A percentile compares a stretch with the other conserved stretches of the same genome.
Evolutionary conservation across 2,888 invertebrate genomes (phyloP).

Genomic region (Drosophila parthenogenetica): DNA sequence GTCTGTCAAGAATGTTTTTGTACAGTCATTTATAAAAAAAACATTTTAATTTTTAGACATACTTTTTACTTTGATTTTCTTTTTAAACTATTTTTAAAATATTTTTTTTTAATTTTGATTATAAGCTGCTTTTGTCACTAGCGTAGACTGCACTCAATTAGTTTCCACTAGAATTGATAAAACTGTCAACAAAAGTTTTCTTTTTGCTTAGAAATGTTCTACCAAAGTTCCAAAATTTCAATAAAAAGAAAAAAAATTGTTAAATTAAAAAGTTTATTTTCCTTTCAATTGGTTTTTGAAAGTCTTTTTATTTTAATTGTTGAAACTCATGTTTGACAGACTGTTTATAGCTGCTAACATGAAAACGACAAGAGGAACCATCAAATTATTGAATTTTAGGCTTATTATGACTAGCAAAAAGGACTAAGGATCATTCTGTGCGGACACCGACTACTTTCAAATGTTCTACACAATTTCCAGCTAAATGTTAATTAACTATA

Average conservation of each 20-base stretch:
- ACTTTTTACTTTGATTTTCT: neutral
- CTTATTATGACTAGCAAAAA: slow-evolving; percentile 26
- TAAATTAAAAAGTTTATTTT: no score
- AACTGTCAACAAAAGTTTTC: no score
- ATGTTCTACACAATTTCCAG: neutral
- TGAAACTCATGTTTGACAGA: neutral
- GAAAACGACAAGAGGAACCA: slow-evolving; percentile 46
- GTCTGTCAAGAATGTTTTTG: neutral
- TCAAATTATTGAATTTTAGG: slow-evolving; percentile 53
- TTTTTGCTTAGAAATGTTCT: no score
- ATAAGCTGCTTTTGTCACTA: no score
- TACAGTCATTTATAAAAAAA: neutral
- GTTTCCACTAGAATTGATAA: no score
- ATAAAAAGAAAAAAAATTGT: no score
- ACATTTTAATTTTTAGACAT: no score
- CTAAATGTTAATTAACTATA: neutral
- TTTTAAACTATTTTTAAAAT: neutral
- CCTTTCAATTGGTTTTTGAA: no score
- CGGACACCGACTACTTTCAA: slow-evolving; percentile 8
- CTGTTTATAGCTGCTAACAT: slow-evolving; percentile 30
- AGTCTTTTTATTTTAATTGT: neutral
- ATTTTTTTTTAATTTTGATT: no score
- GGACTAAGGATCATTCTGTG: neutral
- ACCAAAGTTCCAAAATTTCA: no score
- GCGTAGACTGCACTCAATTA: no score